Evolutionary conservation across 2,888 invertebrate genomes (phyloP).

Genomic region (Synergus gifuensis): DNA sequence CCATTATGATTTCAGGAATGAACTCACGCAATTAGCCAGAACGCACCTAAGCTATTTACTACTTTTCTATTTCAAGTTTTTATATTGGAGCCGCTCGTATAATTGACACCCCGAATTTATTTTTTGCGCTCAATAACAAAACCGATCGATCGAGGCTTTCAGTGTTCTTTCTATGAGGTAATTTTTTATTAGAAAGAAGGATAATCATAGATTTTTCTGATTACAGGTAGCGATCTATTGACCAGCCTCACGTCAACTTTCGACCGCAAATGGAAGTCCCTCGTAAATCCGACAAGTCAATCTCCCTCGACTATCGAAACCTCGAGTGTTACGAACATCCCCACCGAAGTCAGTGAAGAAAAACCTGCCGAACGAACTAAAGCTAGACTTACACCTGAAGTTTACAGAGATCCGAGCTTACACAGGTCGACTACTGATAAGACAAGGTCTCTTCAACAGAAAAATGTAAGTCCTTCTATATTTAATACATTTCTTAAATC

Average conservation of each 20-base stretch:
- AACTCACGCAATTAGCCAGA: slow-evolving; percentile 48
- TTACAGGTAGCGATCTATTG: slow-evolving; percentile 90
- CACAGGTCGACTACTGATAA: slow-evolving; percentile 70
- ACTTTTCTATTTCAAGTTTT: slow-evolving; percentile 20
- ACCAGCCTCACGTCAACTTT: slow-evolving; percentile 91
- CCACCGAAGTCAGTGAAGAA: slow-evolving; percentile 75
- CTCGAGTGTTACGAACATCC: slow-evolving; percentile 56
- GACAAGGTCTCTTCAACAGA: slow-evolving; percentile 61
- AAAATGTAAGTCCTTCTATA: slow-evolving; percentile 65
- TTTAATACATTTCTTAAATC: neutral
- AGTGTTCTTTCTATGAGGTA: slow-evolving; percentile 21
- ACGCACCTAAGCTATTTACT: slow-evolving; percentile 32
- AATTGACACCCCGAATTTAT: slow-evolving; percentile 25
- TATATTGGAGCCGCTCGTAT: neutral
- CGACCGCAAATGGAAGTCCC: slow-evolving; percentile 89
- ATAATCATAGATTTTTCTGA: slow-evolving; percentile 66
- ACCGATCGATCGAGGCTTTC: slow-evolving; percentile 35
- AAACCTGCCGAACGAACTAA: slow-evolving; percentile 52
- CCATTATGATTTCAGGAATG: slow-evolving; percentile 60
- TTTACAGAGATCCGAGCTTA: slow-evolving; percentile 73
- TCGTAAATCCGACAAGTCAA: slow-evolving; percentile 81
- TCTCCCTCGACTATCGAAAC: slow-evolving; percentile 46
- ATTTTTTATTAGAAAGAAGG: neutral
- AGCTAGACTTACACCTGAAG: slow-evolving; percentile 61
- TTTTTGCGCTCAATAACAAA: slow-evolving; percentile 36